These are phyloP conservation scores for Metellina segmentata DNA, from an alignment of 2,888 invertebrate species.

Conservation along the genomic window DNA sequence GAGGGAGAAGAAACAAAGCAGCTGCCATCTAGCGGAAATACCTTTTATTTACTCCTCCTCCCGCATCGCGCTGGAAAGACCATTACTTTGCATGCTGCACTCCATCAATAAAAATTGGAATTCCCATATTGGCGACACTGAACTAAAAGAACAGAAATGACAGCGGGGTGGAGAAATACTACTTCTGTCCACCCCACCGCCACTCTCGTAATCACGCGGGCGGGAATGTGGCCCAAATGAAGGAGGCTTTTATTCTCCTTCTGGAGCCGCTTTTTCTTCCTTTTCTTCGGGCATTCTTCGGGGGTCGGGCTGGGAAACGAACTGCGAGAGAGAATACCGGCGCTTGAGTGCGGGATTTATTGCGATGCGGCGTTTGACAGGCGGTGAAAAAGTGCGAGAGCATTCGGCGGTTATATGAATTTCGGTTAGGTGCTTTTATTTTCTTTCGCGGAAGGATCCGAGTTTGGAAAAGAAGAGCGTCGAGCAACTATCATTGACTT, in stretches of 20 bases:
- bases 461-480: not conserved
- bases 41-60: conserved; percentile 30
- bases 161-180: conserved; percentile 20
- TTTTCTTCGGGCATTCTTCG: conserved; percentile 54
- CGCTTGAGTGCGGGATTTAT: conserved; percentile 53
- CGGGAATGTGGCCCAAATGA: conserved; percentile 67
- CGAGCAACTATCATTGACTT: too few relatives aligned
- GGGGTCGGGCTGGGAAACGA: conserved; percentile 10
- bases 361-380: conserved; percentile 52
- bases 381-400: conserved; percentile 41
- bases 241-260: conserved; percentile 52
- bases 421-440: conserved; percentile 15
- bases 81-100: conserved; percentile 53
- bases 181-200: not conserved
- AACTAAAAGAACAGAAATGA: conserved; percentile 29
- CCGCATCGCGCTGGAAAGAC: not conserved
- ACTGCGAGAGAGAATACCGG: conserved; percentile 27
- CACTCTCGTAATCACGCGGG: conserved; percentile 49
- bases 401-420: conserved; percentile 57
- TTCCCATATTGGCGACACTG: conserved; percentile 63
- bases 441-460: too few relatives aligned
- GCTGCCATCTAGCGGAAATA: not conserved
- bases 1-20: not conserved
- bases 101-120: conserved; percentile 68
- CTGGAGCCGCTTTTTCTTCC: conserved; percentile 22